Base-by-base conservation (phyloP, 1,140 invertebrate species). In the Magallana gigas region DNA sequence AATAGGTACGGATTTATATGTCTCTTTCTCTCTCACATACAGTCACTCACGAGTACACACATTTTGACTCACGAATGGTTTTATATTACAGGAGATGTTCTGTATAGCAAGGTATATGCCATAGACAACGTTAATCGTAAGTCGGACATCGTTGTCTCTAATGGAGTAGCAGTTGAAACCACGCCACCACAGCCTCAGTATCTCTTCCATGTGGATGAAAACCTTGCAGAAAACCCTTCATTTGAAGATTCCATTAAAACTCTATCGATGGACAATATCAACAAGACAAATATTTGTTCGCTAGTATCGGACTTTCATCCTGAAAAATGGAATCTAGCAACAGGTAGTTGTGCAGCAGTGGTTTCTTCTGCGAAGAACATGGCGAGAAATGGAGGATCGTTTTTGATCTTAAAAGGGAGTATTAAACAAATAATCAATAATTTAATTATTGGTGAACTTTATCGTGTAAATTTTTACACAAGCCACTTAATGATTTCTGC, bases 101-200 rank as follows among this genome's bases (percentile, higher is more conserved):
- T 91, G 12, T 91, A 90, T 76, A 85, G 84, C 68, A 92, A 90
- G 23, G 91, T 92, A 1, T 91, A 91, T 87, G 92, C 91, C 5
- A 64, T 88, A 18, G 91, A 93, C 87, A 85, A 60, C 71, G 88
- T 88, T 56, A 91, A 91, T 16, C 89, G 89, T 11, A 86, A 84
- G 36, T 92, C 92, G 48, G 36, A 58, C 9, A 85, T 85, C 23
- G 86, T 85, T 60, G 86, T 90, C 11, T 93, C 92, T 16, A 86
- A 93, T 90, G 92, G 92, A 9, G 84, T 92, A 14, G 83, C 86
- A 11, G 76, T 93, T 16, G 92, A 93, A 62, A 85, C 68, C 9
- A 89, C 91, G 1, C 86, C 90, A 81, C 90, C 92, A 11, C 56
- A 68, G 1, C 64, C 87, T 8, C n/a, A 87, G 11, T 57, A 59